Conservation (phyloP, 2,113 vertebrate genomes). For the Apteryx mantelli region DNA sequence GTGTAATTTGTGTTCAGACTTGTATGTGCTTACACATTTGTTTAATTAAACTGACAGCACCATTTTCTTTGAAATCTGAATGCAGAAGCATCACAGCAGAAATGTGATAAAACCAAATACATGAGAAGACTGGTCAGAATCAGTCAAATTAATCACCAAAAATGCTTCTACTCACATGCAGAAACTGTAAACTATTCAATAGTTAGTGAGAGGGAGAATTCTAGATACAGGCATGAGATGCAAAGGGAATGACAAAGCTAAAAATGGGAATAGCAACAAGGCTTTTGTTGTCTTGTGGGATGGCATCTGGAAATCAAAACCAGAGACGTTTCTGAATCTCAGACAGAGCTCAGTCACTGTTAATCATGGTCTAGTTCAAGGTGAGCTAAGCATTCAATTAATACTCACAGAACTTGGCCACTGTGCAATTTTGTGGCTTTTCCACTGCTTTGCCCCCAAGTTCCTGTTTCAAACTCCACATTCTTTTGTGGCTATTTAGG, state of each 20-base stretch:
- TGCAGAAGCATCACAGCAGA: background rate
- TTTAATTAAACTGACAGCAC: background rate
- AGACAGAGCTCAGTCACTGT: background rate
- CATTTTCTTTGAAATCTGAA: background rate
- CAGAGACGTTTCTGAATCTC: background rate
- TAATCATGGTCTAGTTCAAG: too few species aligned
- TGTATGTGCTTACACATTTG: background rate
- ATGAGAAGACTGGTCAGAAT: background rate
- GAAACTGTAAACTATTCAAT: background rate
- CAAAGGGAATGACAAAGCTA: background rate
- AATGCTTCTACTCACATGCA: background rate
- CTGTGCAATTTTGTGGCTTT: background rate
- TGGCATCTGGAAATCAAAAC: background rate
- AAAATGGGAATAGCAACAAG: background rate
- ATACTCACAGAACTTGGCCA: background rate
- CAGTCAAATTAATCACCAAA: background rate
- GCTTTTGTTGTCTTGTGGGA: background rate
- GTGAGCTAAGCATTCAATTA: background rate
- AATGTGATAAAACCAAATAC: background rate
- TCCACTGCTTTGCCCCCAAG: background rate
- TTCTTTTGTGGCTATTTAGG: background rate
- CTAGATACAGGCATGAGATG: background rate
- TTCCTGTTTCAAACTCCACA: background rate
- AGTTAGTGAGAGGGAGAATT: background rate
- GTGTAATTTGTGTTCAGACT: background rate